Percentiles rank a stretch among this genome's conserved stretches.
Evolutionary conservation across 1,140 invertebrate species (phyloP).

Genomic region (Venturia canescens): DNA sequence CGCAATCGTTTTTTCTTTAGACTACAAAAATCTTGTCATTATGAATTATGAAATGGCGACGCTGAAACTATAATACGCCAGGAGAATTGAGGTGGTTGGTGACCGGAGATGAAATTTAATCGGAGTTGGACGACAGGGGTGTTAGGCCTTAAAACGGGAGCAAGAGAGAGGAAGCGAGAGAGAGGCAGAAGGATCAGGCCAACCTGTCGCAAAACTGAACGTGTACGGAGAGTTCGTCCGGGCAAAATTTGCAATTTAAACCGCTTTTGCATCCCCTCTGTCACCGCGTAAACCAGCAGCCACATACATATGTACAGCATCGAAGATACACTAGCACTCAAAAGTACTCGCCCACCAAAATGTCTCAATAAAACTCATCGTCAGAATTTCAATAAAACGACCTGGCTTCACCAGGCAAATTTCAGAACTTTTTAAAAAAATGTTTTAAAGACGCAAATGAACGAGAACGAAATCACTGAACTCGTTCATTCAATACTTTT

Average conservation of each 20-base stretch:
- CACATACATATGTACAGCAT: slow-evolving; percentile 61
- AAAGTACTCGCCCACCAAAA: neutral
- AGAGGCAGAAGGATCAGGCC: neutral
- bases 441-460: no score
- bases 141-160: neutral
- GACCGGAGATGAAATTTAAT: slow-evolving; percentile 67
- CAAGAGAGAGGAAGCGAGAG: neutral
- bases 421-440: no score
- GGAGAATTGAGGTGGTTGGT: slow-evolving; percentile 25
- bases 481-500: no score
- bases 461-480: no score
- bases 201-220: slow-evolving; percentile 42
- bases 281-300: slow-evolving; percentile 37
- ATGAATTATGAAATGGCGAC: neutral
- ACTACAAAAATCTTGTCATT: neutral
- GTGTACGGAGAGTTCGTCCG: slow-evolving; percentile 65
- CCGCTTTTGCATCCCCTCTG: slow-evolving; percentile 52
- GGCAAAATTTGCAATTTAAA: slow-evolving; percentile 74
- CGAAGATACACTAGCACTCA: neutral
- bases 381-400: no score
- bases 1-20: slow-evolving; percentile 15
- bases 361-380: no score
- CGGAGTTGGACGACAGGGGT: slow-evolving; percentile 41
- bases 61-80: neutral
- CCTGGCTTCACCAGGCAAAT: no score